phyloP scores from a whole-genome alignment of 2,113 vertebrate species.

The Leptobrachium leishanense region DNA sequence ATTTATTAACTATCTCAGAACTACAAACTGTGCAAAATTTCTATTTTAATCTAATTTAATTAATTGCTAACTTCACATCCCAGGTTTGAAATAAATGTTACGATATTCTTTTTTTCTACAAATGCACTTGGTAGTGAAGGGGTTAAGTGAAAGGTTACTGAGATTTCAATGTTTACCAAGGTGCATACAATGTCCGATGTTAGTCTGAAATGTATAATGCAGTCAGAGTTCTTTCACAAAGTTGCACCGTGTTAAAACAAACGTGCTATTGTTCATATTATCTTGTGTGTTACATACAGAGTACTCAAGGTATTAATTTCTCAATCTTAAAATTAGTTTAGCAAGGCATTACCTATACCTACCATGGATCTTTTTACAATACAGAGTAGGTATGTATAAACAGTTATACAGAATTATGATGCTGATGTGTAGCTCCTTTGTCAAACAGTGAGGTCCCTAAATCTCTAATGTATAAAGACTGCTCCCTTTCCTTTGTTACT shows the following conservation, averaged over 20 bases:
- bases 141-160: too few relatives aligned
- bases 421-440: background rate
- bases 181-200: too few relatives aligned
- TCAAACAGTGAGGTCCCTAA: background rate
- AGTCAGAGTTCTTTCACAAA: background rate
- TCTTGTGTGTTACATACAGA: background rate
- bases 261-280: background rate
- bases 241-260: background rate
- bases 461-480: slow-evolving; percentile 2
- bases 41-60: too few relatives aligned
- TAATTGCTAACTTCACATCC: too few relatives aligned
- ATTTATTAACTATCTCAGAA: too few relatives aligned
- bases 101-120: too few relatives aligned
- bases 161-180: too few relatives aligned
- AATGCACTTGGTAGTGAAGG: too few relatives aligned
- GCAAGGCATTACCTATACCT: background rate
- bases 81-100: too few relatives aligned
- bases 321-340: background rate
- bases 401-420: background rate
- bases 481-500: background rate
- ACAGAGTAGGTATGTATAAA: slow-evolving; percentile 7
- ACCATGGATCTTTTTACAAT: slow-evolving; percentile 7
- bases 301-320: background rate
- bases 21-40: too few relatives aligned
- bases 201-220: background rate